phyloP scores from a whole-genome alignment of 1,140 invertebrate species.

The Mercenaria mercenaria region DNA sequence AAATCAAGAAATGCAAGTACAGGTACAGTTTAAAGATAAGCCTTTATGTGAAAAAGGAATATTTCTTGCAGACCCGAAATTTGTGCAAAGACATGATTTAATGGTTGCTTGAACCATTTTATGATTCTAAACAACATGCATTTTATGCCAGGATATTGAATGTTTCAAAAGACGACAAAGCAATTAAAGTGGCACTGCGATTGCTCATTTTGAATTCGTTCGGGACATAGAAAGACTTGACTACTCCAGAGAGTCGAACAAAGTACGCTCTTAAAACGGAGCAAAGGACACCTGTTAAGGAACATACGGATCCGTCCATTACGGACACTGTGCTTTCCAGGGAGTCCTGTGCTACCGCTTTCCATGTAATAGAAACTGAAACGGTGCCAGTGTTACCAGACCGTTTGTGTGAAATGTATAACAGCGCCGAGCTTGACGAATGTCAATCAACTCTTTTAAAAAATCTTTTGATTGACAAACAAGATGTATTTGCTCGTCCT shows the following conservation, averaged over 20 bases:
- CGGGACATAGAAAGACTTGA: background rate
- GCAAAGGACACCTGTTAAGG: background rate
- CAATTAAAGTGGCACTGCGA: background rate
- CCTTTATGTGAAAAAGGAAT: background rate
- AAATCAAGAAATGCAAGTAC: conserved; percentile 9
- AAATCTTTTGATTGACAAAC: background rate
- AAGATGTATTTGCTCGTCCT: conserved; percentile 40
- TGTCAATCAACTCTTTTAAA: background rate
- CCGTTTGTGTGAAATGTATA: background rate
- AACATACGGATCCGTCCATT: background rate
- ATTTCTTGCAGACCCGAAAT: background rate
- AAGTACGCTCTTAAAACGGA: background rate
- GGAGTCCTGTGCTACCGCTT: too few species aligned
- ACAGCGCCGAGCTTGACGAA: too few species aligned
- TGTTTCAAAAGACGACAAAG: too few species aligned
- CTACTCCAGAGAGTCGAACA: background rate
- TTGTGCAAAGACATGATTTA: too few species aligned
- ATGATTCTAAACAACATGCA: too few species aligned
- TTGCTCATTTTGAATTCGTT: background rate
- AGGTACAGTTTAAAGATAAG: background rate
- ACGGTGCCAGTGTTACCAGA: background rate
- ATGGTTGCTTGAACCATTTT: too few species aligned
- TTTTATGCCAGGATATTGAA: too few species aligned
- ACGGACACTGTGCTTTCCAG: too few species aligned
- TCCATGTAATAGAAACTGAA: background rate